These are phyloP conservation scores for Acanthurus tractus DNA, from an alignment of 2,797 vertebrate species.

Conservation along the genomic window DNA sequence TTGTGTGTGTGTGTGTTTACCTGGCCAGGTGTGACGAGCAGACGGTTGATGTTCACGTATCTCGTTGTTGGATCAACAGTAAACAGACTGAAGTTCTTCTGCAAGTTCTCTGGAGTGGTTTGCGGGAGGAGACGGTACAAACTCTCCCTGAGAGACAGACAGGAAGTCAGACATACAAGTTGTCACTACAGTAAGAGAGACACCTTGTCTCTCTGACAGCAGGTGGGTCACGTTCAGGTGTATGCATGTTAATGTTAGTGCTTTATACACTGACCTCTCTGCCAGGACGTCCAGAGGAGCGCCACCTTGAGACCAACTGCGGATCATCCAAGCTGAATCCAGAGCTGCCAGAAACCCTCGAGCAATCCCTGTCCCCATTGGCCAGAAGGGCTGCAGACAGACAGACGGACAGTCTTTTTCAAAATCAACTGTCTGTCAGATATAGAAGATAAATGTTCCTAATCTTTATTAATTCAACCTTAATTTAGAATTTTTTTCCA, in stretches of 20 bases:
- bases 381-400: constrained; percentile 92
- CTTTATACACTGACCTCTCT: constrained; percentile 80
- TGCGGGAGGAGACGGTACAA: constrained; percentile 94
- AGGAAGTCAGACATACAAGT: background rate
- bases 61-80: constrained; percentile 93
- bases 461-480: background rate
- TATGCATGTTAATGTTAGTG: no score
- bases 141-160: constrained; percentile 89
- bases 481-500: no score
- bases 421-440: background rate
- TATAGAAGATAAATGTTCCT: no score
- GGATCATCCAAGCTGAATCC: constrained; percentile 97
- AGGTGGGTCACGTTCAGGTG: no score
- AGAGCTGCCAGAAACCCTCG: constrained; percentile 96
- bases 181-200: no score
- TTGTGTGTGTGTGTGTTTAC: constrained; percentile 67
- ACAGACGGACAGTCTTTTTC: background rate
- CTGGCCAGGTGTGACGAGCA: constrained; percentile 90
- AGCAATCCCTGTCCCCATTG: constrained; percentile 97
- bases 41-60: constrained; percentile 90
- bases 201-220: no score
- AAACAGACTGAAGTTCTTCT: constrained; percentile 93
- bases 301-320: constrained; percentile 90
- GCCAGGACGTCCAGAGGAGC: constrained; percentile 92
- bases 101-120: constrained; percentile 96